Evolutionary conservation across 2,797 vertebrate species (phyloP), one percentile per base, ranked within the genome.

Genomic region (Tympanoctomys barrerae): DNA sequence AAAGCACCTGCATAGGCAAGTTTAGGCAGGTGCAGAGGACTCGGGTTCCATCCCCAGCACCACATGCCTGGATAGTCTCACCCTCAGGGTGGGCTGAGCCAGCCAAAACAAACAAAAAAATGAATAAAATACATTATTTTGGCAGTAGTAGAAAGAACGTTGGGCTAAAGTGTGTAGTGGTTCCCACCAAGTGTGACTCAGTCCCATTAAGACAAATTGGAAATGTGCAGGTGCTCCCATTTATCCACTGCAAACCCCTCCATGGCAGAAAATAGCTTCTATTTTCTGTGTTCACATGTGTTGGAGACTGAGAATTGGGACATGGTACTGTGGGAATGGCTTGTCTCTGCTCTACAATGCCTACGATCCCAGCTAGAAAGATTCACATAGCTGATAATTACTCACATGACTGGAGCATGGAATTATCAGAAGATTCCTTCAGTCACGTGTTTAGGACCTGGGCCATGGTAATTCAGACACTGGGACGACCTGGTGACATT

Each of bases 61-160:
- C 7, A 49, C 7, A 49, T 49, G 49, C 49, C 49, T 9, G 11
- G 49, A 8, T 49, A 49, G 8, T 9, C 49, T 11, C 11, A 11
- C 49, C 49, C 49, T 49, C 49, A 49, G 49, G 49, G 11, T 49
- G 11, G 49, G 49, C 49, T 49, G 49, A 49, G 49, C 49, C 49
- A 49, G 49, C 49, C 49, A 49, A 49, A 49, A 49, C 8, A 49
- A 49, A 49, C 8, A 49, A 49, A 10, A 49, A 49, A 49, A 49
- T 11, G 7, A 49, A 49, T 49, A 49, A 93, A 96, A 92, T 92
- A 75, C 70, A 91, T 89, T 77, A 54, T 80, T 36, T 78, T 78
- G 7, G 42, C 39, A 91, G 12, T 24, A 84, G 21, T 62, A 93
- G 66, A 83, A 92, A 90, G 46, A 88, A 26, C 16, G 61, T 52